Percentiles rank a stretch among this genome's conserved stretches.
Evolutionary conservation across 2,888 invertebrate genomes (phyloP).

Genomic region (Mythimna impura): DNA sequence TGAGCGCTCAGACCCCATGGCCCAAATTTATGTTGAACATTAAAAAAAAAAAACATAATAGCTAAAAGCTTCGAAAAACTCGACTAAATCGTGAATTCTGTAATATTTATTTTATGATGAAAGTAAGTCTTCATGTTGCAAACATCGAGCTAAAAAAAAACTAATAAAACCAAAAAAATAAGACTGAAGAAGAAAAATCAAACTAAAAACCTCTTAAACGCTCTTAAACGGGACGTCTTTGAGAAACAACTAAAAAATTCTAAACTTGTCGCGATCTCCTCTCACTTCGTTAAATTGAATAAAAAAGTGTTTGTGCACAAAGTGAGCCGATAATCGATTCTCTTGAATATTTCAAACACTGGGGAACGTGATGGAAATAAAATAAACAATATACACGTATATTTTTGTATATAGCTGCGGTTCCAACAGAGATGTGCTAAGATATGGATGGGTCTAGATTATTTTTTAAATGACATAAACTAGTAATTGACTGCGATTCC

Average conservation of each 20-base stretch:
- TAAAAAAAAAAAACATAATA: no score
- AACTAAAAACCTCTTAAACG: slow-evolving; percentile 43
- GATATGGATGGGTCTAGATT: neutral
- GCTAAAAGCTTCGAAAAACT: no score
- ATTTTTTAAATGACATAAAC: no score
- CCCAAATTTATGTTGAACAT: no score
- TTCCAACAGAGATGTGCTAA: neutral
- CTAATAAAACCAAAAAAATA: slow-evolving; percentile 15
- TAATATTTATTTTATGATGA: neutral
- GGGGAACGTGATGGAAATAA: slow-evolving; percentile 83
- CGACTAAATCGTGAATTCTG: no score
- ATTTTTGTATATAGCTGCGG: slow-evolving; percentile 34
- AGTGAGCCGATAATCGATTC: slow-evolving; percentile 87
- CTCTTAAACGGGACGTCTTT: slow-evolving; percentile 49
- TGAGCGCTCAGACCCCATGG: no score
- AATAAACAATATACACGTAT: slow-evolving; percentile 59
- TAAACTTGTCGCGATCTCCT: slow-evolving; percentile 67
- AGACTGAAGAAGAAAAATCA: slow-evolving; percentile 32
- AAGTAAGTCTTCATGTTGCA: neutral
- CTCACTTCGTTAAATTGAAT: slow-evolving; percentile 81
- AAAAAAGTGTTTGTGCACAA: slow-evolving; percentile 86
- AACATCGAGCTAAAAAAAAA: neutral
- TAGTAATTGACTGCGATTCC: no score
- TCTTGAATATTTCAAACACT: slow-evolving; percentile 86
- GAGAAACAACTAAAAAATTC: slow-evolving; percentile 63